Evolutionary conservation across 2,888 invertebrate species (phyloP).

Genomic region (Piscicola geometra): DNA sequence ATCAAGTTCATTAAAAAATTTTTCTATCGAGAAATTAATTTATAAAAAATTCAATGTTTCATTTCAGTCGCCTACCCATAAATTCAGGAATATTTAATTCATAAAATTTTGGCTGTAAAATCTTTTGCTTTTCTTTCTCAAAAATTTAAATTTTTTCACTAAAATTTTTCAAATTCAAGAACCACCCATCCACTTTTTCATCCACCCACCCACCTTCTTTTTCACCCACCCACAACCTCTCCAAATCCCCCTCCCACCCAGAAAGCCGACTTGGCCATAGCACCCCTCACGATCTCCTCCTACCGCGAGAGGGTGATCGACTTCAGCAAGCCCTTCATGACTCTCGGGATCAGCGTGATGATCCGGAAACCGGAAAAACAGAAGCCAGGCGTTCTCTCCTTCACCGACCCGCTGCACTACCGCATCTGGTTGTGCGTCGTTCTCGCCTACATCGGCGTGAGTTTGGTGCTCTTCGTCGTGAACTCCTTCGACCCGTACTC

Average conservation of each 20-base stretch:
- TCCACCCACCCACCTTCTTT: neutral
- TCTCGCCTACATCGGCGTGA: constrained; percentile 88
- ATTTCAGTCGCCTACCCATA: too few species aligned
- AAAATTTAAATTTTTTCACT: too few species aligned
- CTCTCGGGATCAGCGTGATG: constrained; percentile 89
- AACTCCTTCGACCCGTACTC: constrained; percentile 94
- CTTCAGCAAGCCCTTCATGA: constrained; percentile 95
- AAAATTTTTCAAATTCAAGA: too few species aligned
- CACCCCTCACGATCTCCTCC: constrained; percentile 86
- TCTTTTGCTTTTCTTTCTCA: too few species aligned
- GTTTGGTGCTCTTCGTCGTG: constrained; percentile 91
- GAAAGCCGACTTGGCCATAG: constrained; percentile 90
- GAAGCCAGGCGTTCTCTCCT: constrained; percentile 91
- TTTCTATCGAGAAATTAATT: too few species aligned
- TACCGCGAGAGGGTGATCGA: constrained; percentile 89
- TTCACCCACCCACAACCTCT: neutral
- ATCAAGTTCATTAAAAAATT: too few species aligned
- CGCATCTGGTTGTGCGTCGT: constrained; percentile 87
- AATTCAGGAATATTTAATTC: too few species aligned
- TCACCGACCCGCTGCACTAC: constrained; percentile 89
- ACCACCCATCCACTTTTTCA: too few species aligned
- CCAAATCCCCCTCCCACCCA: constrained; percentile 38
- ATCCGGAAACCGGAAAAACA: constrained; percentile 86
- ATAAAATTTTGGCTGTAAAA: too few species aligned
- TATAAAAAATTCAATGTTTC: too few species aligned